Evolutionary conservation across 2,797 vertebrate genomes (phyloP), one percentile per base, ranked within the genome.

Genomic region (Balearica regulorum): DNA sequence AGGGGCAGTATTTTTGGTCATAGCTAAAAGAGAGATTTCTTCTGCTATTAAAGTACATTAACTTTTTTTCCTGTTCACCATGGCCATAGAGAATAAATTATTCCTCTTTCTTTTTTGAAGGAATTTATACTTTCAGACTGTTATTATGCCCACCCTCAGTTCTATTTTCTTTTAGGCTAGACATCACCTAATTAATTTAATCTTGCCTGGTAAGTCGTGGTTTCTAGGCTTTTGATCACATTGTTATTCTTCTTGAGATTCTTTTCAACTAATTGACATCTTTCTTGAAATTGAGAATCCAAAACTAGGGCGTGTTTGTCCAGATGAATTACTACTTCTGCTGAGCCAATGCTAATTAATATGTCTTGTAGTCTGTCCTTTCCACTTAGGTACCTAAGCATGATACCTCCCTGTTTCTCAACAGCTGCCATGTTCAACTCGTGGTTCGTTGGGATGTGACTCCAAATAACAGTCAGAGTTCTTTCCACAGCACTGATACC

Each of bases 371-470:
- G 31, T 44, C 22, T 75, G 17, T 68, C 10, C 13, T 28, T 28
- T 83, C 48, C 35, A 19, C 13, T 69, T 43, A 22, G 18, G 28
- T 62, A 61, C 16, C n/a, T 57, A 33, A 68, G 41, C 21, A 9
- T 0, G 4, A 9, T 70, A 19, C 21, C 43, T 66, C 8, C 13
- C 7, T 61, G 6, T 53, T 77, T 91, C 60, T 91, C 68, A 73
- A 11, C 5, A 66, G 24, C 58, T 69, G 15, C 54, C 46, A 11
- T 1, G 1, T 70, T 66, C 5, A 9, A 28, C 37, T 22, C 0
- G 0, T 77, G 19, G 22, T 31, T 4, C 0, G 4, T 37, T 41
- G 26, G 33, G 22, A 48, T 60, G 6, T 53, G 29, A 48, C n/a
- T 84, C 61, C 1, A 1, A 62, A 11, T 28, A 64, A 35, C 9